These are phyloP conservation scores for Papilio gigon DNA, from an alignment of 2,888 invertebrate species.

Conservation along the genomic window DNA sequence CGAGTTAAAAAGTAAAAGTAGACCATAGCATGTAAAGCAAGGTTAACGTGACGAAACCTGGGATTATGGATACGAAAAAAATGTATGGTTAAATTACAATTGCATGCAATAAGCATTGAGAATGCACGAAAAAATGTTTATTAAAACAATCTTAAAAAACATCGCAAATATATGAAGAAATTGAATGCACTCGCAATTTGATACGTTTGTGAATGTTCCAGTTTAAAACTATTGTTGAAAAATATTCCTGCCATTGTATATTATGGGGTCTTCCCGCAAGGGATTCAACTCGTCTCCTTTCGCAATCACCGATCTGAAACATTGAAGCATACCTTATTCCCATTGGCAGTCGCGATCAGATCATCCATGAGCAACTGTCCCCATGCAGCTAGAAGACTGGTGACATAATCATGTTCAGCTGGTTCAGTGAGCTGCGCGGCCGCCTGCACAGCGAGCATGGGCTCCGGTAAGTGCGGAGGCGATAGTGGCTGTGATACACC, in stretches of 20 bases:
- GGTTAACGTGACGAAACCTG: conserved; percentile 7
- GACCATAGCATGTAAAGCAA: conserved; percentile 12
- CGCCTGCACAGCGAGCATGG: conserved; percentile 81
- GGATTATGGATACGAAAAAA: neutral
- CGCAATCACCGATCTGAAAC: neutral
- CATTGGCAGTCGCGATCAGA: conserved; percentile 85
- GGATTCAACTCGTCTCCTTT: too few relatives aligned
- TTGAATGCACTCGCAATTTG: neutral
- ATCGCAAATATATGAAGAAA: too few relatives aligned
- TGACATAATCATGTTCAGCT: conserved; percentile 87
- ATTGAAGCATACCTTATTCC: conserved; percentile 65
- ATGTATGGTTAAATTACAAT: neutral
- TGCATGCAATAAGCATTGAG: neutral
- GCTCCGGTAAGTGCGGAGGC: conserved; percentile 84
- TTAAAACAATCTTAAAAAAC: neutral
- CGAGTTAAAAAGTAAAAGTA: conserved; percentile 34
- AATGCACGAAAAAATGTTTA: neutral
- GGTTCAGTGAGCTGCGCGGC: conserved; percentile 81
- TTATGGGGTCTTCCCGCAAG: too few relatives aligned
- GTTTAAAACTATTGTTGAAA: neutral
- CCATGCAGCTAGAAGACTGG: conserved; percentile 90
- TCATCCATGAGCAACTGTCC: conserved; percentile 89
- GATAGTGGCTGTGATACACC: conserved; percentile 72
- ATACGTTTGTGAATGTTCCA: neutral
- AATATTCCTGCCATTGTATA: too few relatives aligned